Evolutionary conservation across 2,888 invertebrate genomes (phyloP).

Genomic region (Eurytoma californica): DNA sequence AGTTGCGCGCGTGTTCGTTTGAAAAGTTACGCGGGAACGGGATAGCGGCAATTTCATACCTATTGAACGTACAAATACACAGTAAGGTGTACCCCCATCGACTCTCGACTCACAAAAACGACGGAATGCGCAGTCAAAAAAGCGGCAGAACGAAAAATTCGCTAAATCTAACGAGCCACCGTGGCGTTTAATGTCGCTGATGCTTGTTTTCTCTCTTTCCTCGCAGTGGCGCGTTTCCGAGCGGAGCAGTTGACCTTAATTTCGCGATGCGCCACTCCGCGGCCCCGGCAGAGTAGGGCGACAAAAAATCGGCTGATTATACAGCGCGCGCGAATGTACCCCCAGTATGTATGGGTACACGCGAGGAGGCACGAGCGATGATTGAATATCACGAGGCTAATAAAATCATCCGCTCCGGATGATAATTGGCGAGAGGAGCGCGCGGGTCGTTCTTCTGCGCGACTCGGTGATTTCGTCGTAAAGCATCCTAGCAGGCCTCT

Average conservation of each 20-base stretch:
- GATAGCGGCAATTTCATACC: background rate
- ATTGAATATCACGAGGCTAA: conserved; percentile 24
- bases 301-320: conserved; percentile 37
- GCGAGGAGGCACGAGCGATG: background rate
- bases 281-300: background rate
- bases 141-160: background rate
- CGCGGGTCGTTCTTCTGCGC: background rate
- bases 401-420: conserved; percentile 26
- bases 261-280: conserved; percentile 7
- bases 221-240: no score
- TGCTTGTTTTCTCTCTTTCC: background rate
- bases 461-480: conserved; percentile 25
- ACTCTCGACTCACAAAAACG: no score
- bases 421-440: conserved; percentile 9
- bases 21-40: background rate
- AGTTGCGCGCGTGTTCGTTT: no score
- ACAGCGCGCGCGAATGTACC: background rate
- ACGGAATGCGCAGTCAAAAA: background rate
- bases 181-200: background rate
- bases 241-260: conserved; percentile 23
- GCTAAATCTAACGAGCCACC: conserved; percentile 30
- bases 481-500: background rate
- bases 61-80: no score
- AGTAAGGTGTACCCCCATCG: no score
- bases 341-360: no score